Base-by-base conservation (phyloP, 2,888 invertebrate genomes). In the Hyposoter dolosus region DNA sequence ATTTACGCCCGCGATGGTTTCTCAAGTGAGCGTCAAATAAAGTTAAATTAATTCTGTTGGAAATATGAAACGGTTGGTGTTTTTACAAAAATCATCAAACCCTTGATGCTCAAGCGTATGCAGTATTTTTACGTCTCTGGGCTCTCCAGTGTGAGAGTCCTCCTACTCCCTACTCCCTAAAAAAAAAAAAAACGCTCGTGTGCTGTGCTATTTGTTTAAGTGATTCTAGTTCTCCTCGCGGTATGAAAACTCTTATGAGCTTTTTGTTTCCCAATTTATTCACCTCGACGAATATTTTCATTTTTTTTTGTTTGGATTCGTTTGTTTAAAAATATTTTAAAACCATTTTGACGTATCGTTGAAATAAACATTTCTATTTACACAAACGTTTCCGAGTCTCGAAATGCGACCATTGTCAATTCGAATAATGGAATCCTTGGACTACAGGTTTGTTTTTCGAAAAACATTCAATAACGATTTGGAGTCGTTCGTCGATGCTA, bases 71-170 rank as follows among this genome's bases (percentile, higher is more conserved):
- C 19, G n/a, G 32, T 7, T n/a, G 63, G n/a, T 53, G 15, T 17
- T 63, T 78, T 60, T 35, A 60, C 15, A 56, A 83, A 79, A 84
- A 84, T 76, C 65, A 65, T 84, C 53, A 84, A 84, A 80, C 63
- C 53, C 23, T 76, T 75, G 32, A 65, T 60, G 69, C 43, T 63
- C 23, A 75, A 47, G 75, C 40, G 19, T 66, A 47, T 53, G 19
- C 74, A 32, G 75, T 84, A 75, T 80, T 75, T 69, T 69, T 63
- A 69, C 50, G 1, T 32, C 68, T 32, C n/a, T 56, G 15, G 79
- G 69, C 63, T 60, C 79, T 69, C 32, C 2, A 40, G 28, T 12
- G 43, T 53, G 23, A 66, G 69, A 6, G 63, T 45, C 53, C 74
- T 69, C 40, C 23, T 47, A 56, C 23, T 60, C 79, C 35, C 10